phyloP scores from a whole-genome alignment of 2,888 invertebrate species.

The Melanchra persicariae region DNA sequence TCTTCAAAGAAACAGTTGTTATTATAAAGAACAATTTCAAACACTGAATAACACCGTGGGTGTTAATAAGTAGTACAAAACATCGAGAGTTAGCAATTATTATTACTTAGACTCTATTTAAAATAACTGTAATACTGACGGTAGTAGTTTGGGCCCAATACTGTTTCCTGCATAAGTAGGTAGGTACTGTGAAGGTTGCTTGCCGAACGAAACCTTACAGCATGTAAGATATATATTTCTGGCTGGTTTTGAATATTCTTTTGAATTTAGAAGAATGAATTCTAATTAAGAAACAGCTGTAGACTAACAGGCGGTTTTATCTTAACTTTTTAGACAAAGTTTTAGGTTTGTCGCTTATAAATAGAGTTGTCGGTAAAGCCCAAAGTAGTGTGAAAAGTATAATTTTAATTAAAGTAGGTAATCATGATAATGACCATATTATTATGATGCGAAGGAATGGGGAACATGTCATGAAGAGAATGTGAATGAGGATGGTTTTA shows the following conservation, averaged over 20 bases:
- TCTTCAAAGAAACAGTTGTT: conserved; percentile 16
- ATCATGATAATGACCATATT: no score
- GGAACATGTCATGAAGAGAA: not conserved
- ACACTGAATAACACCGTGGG: conserved; percentile 14
- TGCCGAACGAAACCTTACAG: not conserved
- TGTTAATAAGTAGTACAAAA: conserved; percentile 27
- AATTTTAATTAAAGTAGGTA: not conserved
- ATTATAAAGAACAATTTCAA: conserved; percentile 2
- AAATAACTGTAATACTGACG: conserved; percentile 35
- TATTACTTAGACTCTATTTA: not conserved
- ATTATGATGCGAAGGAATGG: not conserved
- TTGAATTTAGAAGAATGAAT: conserved; percentile 2
- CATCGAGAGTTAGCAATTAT: conserved; percentile 18
- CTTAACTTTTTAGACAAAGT: no score
- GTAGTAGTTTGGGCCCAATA: conserved; percentile 5
- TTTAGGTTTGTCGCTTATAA: no score
- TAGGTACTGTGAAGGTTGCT: not conserved
- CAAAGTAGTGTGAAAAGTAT: not conserved
- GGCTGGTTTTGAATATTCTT: not conserved
- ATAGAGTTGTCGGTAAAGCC: not conserved
- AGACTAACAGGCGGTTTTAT: not conserved
- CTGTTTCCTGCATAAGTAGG: not conserved
- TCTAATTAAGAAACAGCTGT: no score
- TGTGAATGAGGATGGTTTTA: no score
- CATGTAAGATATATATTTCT: not conserved